Evolutionary conservation across 2,797 vertebrate genomes (phyloP), one percentile per base, ranked within the genome.

Genomic region (Acipenser oxyrinchus): DNA sequence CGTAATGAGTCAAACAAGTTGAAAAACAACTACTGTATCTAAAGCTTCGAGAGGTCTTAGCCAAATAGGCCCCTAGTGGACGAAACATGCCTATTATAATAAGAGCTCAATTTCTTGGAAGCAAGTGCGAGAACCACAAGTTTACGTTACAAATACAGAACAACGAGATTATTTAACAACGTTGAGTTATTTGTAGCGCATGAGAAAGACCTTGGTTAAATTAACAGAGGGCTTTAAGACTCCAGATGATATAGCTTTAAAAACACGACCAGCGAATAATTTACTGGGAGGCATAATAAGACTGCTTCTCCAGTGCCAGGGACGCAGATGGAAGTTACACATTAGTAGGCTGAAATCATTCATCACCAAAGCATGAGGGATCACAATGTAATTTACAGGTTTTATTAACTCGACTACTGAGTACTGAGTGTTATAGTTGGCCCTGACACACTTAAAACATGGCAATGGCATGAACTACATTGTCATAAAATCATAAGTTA

Each of bases 351-450:
- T 74, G 68, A 73, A 70, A 74, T 73, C 76, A 79, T 86, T 81
- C 71, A 81, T 89, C 78, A 82, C 72, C 53, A 59, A 73, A 72
- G 69, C 66, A 78, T 77, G 73, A 69, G 75, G 69, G 72, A 81
- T 63, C 66, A 76, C 71, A 70, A 53, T 80, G 74, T 84, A 85
- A 87, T 86, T 88, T 88, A 86, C 83, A 81, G 81, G 79, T 84
- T 60, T 70, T 48, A 70, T 10, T 61, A 13, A 48, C 49, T 7
- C 48, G 49, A 12, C 18, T 53, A 53, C 48, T 58, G n/a, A 77
- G 74, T 83, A 69, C 72, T 70, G 64, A 79, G 72, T 84, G 76
- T 84, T 86, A 76, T 79, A 71, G 75, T 86, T 87, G 84, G 81
- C 82, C 71, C 12, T 37, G 70, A 65, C 75, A 63, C 48, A 62